phyloP scores from a whole-genome alignment of 2,113 vertebrate genomes.

The Phrynosoma blainvillii region DNA sequence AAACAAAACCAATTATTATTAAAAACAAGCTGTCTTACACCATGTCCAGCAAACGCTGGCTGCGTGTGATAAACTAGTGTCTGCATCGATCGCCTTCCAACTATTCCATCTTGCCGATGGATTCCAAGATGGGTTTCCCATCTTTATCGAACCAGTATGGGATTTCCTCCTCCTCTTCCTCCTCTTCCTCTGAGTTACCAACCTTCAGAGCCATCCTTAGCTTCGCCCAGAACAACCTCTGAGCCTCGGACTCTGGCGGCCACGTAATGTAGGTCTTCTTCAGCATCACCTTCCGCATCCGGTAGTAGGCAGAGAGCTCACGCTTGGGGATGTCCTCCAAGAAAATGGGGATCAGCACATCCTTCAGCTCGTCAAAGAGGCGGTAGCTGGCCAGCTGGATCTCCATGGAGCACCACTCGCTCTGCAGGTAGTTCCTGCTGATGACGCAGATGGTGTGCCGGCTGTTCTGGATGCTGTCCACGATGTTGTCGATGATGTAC shows the following conservation, averaged over 20 bases:
- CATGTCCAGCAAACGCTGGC: no score
- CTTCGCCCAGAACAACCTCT: constrained; percentile 84
- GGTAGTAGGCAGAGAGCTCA: constrained; percentile 82
- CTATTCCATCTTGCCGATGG: background rate
- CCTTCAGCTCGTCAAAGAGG: constrained; percentile 84
- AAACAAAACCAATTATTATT: no score
- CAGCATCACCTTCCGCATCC: constrained; percentile 87
- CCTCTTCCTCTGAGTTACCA: constrained; percentile 47
- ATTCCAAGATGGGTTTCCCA: background rate
- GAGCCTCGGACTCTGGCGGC: constrained; percentile 77
- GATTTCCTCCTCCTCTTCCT: constrained; percentile 49
- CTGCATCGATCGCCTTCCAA: no score
- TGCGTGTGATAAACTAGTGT: background rate
- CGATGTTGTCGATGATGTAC: constrained; percentile 88
- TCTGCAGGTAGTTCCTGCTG: constrained; percentile 82
- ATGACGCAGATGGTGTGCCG: constrained; percentile 87
- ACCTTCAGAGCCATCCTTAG: constrained; percentile 78
- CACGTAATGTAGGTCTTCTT: constrained; percentile 86
- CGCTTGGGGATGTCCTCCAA: constrained; percentile 81
- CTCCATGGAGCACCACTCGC: constrained; percentile 87
- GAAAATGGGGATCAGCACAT: constrained; percentile 86
- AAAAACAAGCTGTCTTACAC: no score
- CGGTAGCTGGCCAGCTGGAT: constrained; percentile 89
- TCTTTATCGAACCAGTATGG: background rate
- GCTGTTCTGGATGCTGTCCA: constrained; percentile 85